A percentile compares a stretch with the other conserved stretches of the same genome.
Evolutionary conservation across 2,888 invertebrate genomes (phyloP).

Genomic region (Gerris lacustris): DNA sequence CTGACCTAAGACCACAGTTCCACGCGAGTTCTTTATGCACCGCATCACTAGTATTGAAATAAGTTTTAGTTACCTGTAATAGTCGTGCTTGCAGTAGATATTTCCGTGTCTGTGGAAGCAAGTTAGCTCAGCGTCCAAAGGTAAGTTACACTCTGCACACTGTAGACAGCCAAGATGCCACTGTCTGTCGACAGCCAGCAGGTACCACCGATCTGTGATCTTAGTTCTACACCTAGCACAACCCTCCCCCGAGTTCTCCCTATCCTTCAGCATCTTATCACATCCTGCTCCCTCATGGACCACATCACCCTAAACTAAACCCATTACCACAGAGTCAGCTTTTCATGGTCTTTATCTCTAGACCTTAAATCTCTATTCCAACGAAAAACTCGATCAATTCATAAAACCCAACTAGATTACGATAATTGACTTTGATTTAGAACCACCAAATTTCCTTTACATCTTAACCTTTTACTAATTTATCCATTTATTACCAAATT

Average conservation of each 20-base stretch:
- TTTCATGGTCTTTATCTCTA: too few relatives aligned
- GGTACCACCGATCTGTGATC: conserved; percentile 54
- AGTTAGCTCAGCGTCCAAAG: conserved; percentile 72
- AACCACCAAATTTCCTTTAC: too few relatives aligned
- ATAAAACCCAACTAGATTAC: too few relatives aligned
- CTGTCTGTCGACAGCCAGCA: conserved; percentile 73
- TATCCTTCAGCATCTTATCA: conserved; percentile 30
- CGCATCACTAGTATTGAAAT: too few relatives aligned
- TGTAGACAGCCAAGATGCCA: conserved; percentile 78
- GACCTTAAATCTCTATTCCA: too few relatives aligned
- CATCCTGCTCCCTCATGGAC: neutral
- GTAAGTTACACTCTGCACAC: conserved; percentile 73
- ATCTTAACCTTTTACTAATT: too few relatives aligned
- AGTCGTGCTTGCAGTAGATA: conserved; percentile 90
- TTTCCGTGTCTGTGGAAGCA: conserved; percentile 81
- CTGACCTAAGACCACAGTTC: too few relatives aligned
- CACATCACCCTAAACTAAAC: neutral
- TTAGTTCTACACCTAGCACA: conserved; percentile 52
- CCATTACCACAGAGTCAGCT: too few relatives aligned
- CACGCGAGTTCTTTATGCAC: too few relatives aligned
- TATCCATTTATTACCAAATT: too few relatives aligned
- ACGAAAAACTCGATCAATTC: too few relatives aligned
- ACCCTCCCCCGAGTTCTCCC: conserved; percentile 32
- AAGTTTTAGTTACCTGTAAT: conserved; percentile 58
- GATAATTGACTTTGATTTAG: too few relatives aligned